These are phyloP conservation scores for Amyelois transitella DNA, from an alignment of 1,140 invertebrate genomes.

Conservation along the genomic window DNA sequence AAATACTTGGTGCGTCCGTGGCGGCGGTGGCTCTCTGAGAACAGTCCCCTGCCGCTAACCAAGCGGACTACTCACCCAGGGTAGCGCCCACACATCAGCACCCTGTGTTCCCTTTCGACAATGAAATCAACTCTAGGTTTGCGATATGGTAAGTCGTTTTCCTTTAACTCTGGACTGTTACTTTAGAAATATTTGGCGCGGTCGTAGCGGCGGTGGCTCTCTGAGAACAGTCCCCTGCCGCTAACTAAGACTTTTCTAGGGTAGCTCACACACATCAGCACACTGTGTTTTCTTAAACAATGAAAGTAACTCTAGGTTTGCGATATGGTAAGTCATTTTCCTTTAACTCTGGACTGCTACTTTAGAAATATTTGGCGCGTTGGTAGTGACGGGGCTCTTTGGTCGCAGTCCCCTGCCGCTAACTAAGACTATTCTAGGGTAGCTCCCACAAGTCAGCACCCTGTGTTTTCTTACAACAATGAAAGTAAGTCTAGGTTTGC, in stretches of 20 bases:
- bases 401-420: slow-evolving; percentile 76
- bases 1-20: slow-evolving; percentile 73
- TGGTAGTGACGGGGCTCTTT: slow-evolving; percentile 75
- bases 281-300: slow-evolving; percentile 83
- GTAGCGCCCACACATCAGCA: slow-evolving; percentile 76
- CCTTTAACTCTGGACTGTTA: too few species aligned
- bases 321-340: slow-evolving; percentile 81
- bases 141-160: slow-evolving; percentile 82
- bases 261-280: slow-evolving; percentile 76
- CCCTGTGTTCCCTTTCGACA: slow-evolving; percentile 83
- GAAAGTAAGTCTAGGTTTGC: slow-evolving; percentile 86
- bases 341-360: too few species aligned
- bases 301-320: slow-evolving; percentile 85
- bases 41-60: slow-evolving; percentile 75
- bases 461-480: slow-evolving; percentile 83
- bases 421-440: slow-evolving; percentile 57
- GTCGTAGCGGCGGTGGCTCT: slow-evolving; percentile 75
- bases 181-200: slow-evolving; percentile 72
- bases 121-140: slow-evolving; percentile 85
- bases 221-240: slow-evolving; percentile 76
- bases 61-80: slow-evolving; percentile 48
- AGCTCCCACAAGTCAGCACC: slow-evolving; percentile 75
- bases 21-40: slow-evolving; percentile 75
- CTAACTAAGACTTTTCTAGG: slow-evolving; percentile 53
- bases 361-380: slow-evolving; percentile 70